A percentile compares a stretch with the other conserved stretches of the same genome.
These are phyloP conservation scores for Drosophila fungiperda DNA, from an alignment of 2,888 invertebrate species.

Conservation along the genomic window DNA sequence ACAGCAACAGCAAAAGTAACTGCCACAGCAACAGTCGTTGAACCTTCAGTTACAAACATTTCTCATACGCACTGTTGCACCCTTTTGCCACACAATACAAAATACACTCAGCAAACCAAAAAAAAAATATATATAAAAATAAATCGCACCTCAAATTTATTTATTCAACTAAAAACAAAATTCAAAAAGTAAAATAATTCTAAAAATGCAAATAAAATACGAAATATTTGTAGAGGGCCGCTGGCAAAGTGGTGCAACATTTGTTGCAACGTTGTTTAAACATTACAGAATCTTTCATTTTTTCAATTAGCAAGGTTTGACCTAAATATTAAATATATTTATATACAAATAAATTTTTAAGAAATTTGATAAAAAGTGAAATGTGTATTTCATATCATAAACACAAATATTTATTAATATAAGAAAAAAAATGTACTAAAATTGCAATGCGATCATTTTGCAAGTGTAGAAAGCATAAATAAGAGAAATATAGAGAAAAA, in stretches of 20 bases:
- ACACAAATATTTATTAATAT: too few species aligned
- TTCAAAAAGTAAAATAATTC: not conserved
- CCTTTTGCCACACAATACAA: conserved; percentile 41
- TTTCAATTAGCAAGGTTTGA: too few species aligned
- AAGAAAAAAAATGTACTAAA: not conserved
- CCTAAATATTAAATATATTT: too few species aligned
- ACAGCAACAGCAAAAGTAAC: conserved; percentile 18
- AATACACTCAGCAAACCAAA: not conserved
- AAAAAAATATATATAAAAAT: not conserved
- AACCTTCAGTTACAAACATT: conserved; percentile 50
- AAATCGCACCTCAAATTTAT: not conserved
- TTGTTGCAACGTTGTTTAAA: too few species aligned
- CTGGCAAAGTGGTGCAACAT: too few species aligned
- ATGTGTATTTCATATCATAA: too few species aligned
- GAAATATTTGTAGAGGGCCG: too few species aligned
- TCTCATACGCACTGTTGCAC: conserved; percentile 76
- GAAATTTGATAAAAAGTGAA: too few species aligned
- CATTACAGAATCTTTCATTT: too few species aligned
- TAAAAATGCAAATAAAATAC: too few species aligned
- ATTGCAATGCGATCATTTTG: not conserved
- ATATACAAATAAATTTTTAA: too few species aligned
- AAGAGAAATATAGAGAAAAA: not conserved
- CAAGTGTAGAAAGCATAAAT: not conserved
- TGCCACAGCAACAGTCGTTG: conserved; percentile 30
- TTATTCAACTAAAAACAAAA: not conserved